Evolutionary conservation across 2,113 vertebrate genomes (phyloP).

Genomic region (Petrocephalus microphthalmus): DNA sequence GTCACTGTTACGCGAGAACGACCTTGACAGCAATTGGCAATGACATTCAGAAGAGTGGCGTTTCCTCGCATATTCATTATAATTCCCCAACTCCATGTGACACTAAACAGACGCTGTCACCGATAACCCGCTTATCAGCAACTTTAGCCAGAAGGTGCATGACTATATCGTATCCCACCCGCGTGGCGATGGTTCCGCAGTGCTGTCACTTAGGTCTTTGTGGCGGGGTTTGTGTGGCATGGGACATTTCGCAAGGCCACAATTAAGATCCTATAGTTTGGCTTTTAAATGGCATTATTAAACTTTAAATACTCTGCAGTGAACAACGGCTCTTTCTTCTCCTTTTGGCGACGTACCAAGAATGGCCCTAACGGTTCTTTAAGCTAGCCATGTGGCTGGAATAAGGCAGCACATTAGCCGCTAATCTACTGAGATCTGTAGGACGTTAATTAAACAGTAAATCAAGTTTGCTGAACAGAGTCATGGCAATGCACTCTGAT

Average conservation of each 20-base stretch:
- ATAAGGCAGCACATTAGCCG: constrained; percentile 8
- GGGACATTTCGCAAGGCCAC: not conserved
- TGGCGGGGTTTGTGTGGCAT: not conserved
- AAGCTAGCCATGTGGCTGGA: constrained; percentile 25
- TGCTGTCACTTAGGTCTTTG: not conserved
- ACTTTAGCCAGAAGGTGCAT: not conserved
- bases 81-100: not conserved
- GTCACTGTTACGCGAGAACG: not conserved
- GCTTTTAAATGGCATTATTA: constrained; percentile 23
- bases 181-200: not conserved
- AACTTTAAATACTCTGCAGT: constrained; percentile 23
- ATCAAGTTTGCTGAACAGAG: constrained; percentile 6
- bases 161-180: not conserved
- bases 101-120: not conserved
- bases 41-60: not conserved
- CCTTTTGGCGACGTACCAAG: constrained; percentile 10
- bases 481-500: not conserved
- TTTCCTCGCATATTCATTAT: not conserved
- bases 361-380: constrained; percentile 17
- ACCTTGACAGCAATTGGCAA: not conserved
- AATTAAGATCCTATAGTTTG: constrained; percentile 26
- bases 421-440: constrained; percentile 9
- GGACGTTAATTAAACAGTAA: constrained; percentile 20
- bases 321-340: constrained; percentile 25
- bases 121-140: not conserved